Percentiles rank a stretch among this genome's conserved stretches.
Conservation (phyloP, 2,888 invertebrate genomes). For the Uropetala carovei region DNA sequence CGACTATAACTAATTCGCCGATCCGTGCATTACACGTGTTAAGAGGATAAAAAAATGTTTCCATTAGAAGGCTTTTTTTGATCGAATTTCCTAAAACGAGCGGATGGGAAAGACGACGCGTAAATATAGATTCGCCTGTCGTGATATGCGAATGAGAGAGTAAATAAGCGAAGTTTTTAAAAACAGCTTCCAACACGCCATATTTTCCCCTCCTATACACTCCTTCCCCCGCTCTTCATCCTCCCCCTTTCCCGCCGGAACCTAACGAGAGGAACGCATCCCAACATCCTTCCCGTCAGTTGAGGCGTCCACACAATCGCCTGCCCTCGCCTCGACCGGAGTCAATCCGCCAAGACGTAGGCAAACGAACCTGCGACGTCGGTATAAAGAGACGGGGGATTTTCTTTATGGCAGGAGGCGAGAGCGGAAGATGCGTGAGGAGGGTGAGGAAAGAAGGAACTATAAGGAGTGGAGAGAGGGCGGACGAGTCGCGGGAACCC, state of each 20-base stretch:
- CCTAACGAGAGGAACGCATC: background rate
- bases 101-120: background rate
- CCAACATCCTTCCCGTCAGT: background rate
- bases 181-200: background rate
- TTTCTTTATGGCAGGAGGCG: no score
- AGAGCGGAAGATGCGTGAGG: background rate
- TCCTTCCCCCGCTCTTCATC: no score
- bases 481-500: background rate
- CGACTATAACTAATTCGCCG: no score
- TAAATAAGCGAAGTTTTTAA: background rate
- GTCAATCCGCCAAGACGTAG: background rate
- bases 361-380: background rate
- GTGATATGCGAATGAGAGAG: constrained; percentile 6
- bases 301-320: background rate
- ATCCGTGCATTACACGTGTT: no score
- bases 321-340: background rate
- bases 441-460: background rate
- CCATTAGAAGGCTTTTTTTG: no score
- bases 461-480: background rate
- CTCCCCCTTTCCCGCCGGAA: no score
- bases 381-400: no score
- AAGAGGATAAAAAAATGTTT: no score
- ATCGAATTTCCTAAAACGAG: background rate
- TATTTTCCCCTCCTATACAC: no score
- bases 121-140: background rate